Evolutionary conservation across 2,888 invertebrate genomes (phyloP).

Genomic region (Ashinkailepas kermadecensis): DNA sequence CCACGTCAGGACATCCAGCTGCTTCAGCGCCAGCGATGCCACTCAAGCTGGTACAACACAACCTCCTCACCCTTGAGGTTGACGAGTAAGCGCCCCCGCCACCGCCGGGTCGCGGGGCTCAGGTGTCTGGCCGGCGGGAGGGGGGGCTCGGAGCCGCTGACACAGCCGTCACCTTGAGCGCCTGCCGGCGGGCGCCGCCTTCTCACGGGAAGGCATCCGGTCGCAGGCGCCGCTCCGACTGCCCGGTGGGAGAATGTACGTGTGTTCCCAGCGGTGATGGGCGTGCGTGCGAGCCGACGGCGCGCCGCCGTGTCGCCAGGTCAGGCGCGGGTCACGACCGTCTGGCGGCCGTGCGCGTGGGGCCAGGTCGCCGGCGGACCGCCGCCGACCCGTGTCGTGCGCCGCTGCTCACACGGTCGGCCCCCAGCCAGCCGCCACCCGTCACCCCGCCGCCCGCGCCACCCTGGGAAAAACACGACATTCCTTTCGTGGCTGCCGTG

Average conservation of each 20-base stretch:
- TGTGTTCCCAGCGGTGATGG: background rate
- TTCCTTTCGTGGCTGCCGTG: too few relatives aligned
- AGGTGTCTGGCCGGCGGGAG: background rate
- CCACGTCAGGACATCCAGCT: too few relatives aligned
- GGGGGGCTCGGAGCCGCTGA: background rate
- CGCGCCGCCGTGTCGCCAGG: background rate
- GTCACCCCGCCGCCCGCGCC: too few relatives aligned
- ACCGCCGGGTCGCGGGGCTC: background rate
- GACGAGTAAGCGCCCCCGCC: background rate
- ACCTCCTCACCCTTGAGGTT: too few relatives aligned
- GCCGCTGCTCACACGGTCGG: background rate
- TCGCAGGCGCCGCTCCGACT: background rate
- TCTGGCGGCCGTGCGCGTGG: too few relatives aligned
- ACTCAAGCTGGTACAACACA: too few relatives aligned
- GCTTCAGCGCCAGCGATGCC: too few relatives aligned
- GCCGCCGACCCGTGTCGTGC: background rate
- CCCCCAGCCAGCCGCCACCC: background rate
- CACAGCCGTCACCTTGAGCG: slow-evolving; percentile 2
- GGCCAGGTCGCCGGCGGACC: background rate
- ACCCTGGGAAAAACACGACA: too few relatives aligned
- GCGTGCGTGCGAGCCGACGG: slow-evolving; percentile 15
- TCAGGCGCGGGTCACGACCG: too few relatives aligned
- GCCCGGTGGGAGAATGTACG: background rate
- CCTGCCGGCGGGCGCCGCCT: background rate
- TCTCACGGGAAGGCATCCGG: slow-evolving; percentile 19